Percentiles rank a stretch among this genome's conserved stretches.
These are phyloP conservation scores for Exephanes ischioxanthus DNA, from an alignment of 2,888 invertebrate genomes.

Conservation along the genomic window DNA sequence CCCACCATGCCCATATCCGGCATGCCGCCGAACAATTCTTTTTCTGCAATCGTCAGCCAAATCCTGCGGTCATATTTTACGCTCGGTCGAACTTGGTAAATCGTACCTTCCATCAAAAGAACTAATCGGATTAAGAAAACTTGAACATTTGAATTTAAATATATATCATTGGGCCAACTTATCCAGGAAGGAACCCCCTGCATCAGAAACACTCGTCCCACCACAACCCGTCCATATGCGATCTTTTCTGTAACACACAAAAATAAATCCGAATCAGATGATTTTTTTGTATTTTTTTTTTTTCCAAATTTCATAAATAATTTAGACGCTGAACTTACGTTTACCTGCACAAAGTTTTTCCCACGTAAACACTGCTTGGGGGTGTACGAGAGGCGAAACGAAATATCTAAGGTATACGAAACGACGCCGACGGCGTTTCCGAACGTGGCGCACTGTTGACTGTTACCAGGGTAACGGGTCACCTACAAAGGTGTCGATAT, in stretches of 20 bases:
- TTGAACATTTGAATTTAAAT: neutral
- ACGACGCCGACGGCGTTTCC: slow-evolving; percentile 66
- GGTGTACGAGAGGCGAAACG: neutral
- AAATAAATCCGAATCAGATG: neutral
- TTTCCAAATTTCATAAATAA: neutral
- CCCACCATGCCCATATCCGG: neutral
- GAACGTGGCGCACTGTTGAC: slow-evolving; percentile 80
- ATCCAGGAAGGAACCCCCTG: neutral
- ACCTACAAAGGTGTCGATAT: slow-evolving; percentile 81
- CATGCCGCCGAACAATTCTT: neutral
- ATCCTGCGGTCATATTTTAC: neutral
- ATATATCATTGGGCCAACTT: neutral
- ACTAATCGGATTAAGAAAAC: neutral
- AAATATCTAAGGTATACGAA: slow-evolving; percentile 29
- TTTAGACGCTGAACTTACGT: neutral
- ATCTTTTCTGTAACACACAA: neutral
- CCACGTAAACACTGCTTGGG: no score
- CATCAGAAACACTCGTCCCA: neutral
- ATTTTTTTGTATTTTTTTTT: neutral
- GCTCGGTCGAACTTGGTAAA: neutral
- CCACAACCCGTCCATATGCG: neutral
- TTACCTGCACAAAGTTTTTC: neutral
- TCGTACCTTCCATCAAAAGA: neutral
- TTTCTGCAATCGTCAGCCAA: neutral
- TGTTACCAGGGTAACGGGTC: slow-evolving; percentile 82